Evolutionary conservation across 2,888 invertebrate genomes (phyloP), one percentile per base, ranked within the genome.

Genomic region (Cyclophora albipunctata): DNA sequence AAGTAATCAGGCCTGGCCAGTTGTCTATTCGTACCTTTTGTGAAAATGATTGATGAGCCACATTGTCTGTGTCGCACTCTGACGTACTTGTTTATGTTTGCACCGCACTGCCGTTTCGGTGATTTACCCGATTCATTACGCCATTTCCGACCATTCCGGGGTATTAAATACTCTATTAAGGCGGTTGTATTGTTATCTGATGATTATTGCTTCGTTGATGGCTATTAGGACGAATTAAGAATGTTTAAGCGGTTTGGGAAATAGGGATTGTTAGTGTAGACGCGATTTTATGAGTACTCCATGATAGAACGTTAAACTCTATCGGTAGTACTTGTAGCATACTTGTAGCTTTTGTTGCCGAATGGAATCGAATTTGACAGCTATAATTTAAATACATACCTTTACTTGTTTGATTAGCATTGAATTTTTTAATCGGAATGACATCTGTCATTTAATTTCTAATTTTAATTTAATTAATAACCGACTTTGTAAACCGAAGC

Each of bases 11-110:
- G 75, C 71, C 73, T 72, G 77, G 74, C 64, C 75, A 75, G 77
- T 75, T 73, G 79, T 78, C 75, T 78, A 75, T 77, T 69, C 68
- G 64, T 71, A 75, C 75, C 81, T 82, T 81, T 84, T 82, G 82
- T 82, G 81, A 63, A 71, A 63, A 70, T 84, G 85, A 86, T 86
- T 83, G 84, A 86, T 86, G 81, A 70, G 57, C 58, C 63, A 73
- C 73, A 79, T 79, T 80, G 81, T 78, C 67, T 73, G 66, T 76
- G 83, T 82, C 79, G 77, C 79, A 69, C 67, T 79, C 77, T 84
- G 84, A 84, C 80, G 81, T 81, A 83, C 78, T 78, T 69, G 69
- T 70, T 69, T 69, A 67, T 75, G 77, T 81, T 82, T 80, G 73
- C 66, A 20, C 20, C 20, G 64, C 64, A 66, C 63, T 63, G 69